Percentiles rank a stretch among this genome's conserved stretches.
Evolutionary conservation across 2,888 invertebrate genomes (phyloP).

Genomic region (Tinea pellionella): DNA sequence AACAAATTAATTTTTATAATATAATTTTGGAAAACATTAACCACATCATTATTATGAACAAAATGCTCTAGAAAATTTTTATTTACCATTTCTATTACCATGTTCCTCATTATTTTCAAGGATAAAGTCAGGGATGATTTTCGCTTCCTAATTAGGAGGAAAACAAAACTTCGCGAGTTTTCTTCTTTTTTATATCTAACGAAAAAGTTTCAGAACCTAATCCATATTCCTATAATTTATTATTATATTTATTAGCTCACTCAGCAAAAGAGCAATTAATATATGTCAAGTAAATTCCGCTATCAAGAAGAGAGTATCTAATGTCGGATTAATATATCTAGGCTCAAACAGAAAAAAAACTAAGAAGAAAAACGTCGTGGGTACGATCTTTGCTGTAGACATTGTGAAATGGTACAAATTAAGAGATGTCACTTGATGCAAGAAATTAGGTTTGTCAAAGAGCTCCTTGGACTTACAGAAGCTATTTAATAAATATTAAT

Average conservation of each 20-base stretch:
- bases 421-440: background rate
- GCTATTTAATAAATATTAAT: too few species aligned
- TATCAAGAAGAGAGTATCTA: background rate
- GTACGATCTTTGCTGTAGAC: background rate
- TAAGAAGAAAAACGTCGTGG: background rate
- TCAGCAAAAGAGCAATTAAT: background rate
- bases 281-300: background rate
- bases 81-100: background rate
- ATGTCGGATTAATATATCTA: background rate
- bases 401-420: background rate
- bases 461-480: too few species aligned
- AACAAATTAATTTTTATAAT: too few species aligned
- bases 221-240: background rate
- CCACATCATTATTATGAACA: background rate
- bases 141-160: background rate
- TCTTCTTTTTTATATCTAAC: background rate
- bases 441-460: too few species aligned
- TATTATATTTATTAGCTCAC: too few species aligned
- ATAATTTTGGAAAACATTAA: too few species aligned
- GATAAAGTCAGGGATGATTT: background rate
- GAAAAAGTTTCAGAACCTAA: background rate
- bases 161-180: background rate
- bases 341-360: background rate
- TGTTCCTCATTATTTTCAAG: slow-evolving; percentile 2
- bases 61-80: background rate